Evolutionary conservation across 2,888 invertebrate genomes (phyloP).

Genomic region (Geophilus truncorum): DNA sequence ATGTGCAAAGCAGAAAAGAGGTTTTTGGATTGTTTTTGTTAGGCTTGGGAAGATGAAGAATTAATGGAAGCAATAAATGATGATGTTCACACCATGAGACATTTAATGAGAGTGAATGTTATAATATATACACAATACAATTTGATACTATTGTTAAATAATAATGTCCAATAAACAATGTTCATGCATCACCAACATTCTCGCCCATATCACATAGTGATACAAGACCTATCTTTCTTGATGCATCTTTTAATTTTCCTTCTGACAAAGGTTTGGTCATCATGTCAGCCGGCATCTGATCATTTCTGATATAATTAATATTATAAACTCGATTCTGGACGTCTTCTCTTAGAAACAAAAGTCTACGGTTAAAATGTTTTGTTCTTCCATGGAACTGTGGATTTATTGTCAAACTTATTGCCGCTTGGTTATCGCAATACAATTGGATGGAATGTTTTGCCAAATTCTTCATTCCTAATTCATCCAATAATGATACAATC

Average conservation of each 20-base stretch:
- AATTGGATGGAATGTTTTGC: background rate
- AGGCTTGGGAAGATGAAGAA: no score
- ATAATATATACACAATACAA: no score
- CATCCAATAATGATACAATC: background rate
- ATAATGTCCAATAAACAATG: no score
- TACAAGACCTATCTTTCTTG: no score
- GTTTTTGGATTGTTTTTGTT: no score
- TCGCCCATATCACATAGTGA: background rate
- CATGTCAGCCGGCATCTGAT: background rate
- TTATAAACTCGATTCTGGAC: background rate
- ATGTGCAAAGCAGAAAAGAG: no score
- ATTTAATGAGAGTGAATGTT: no score
- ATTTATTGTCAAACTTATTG: background rate
- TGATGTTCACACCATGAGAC: no score
- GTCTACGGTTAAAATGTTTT: conserved; percentile 25
- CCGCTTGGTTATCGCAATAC: background rate
- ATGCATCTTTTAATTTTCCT: background rate
- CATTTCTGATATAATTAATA: background rate
- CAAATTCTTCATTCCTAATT: background rate
- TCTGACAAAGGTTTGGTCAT: no score
- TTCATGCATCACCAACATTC: no score
- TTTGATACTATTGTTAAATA: no score
- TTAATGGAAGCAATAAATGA: no score
- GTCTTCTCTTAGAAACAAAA: background rate
- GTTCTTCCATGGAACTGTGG: background rate